phyloP scores from a whole-genome alignment of 2,888 invertebrate species.

The Leptopilina syphax region DNA sequence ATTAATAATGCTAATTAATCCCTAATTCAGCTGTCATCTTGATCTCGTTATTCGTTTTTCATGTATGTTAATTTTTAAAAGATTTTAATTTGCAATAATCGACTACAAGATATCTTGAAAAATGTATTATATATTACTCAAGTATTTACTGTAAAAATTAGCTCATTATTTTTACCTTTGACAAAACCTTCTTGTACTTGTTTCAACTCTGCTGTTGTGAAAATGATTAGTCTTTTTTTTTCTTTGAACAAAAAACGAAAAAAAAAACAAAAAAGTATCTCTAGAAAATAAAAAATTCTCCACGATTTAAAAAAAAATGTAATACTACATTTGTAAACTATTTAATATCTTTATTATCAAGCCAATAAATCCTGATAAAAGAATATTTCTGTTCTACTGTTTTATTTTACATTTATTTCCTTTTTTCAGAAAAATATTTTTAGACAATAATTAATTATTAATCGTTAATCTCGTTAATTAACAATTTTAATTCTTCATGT shows the following conservation, averaged over 20 bases:
- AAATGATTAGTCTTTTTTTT: background rate
- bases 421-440: background rate
- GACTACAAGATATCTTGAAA: constrained; percentile 3
- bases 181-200: background rate
- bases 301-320: background rate
- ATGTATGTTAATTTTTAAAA: constrained; percentile 1
- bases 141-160: constrained; percentile 9
- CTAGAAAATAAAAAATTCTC: background rate
- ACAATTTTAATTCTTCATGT: no score
- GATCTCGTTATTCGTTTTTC: constrained; percentile 17
- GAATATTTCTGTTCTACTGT: background rate
- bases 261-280: no score
- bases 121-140: constrained; percentile 12
- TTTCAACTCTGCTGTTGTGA: background rate
- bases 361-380: background rate
- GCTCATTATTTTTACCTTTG: background rate
- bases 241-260: background rate
- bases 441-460: no score
- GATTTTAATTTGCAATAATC: constrained; percentile 11
- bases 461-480: no score
- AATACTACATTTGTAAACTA: constrained; percentile 12
- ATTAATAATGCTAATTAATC: no score
- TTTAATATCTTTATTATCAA: constrained; percentile 16
- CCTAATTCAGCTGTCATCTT: constrained; percentile 12
- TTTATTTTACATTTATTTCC: background rate